Conservation (phyloP, 2,888 invertebrate genomes). For the Pristionchus exspectatus region DNA sequence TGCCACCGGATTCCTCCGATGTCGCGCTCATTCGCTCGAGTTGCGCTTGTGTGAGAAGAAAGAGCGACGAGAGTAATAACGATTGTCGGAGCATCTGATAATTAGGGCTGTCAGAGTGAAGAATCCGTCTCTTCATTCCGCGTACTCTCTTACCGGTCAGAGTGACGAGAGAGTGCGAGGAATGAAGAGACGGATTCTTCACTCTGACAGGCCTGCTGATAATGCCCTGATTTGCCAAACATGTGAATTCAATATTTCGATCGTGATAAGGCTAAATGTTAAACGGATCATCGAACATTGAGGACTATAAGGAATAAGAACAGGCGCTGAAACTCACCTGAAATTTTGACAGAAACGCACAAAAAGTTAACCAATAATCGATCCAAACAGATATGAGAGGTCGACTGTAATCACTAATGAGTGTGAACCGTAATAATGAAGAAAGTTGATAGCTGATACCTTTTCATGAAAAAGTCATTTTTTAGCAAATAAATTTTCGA, state of each 20-base stretch:
- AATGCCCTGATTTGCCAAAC: too few relatives aligned
- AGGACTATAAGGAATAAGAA: background rate
- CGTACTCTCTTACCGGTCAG: too few relatives aligned
- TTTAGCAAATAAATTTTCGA: too few relatives aligned
- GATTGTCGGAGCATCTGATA: background rate
- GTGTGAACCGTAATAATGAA: background rate
- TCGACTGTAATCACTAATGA: background rate
- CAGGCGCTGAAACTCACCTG: background rate
- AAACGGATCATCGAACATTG: background rate
- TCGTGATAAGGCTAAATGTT: too few relatives aligned
- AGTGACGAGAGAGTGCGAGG: too few relatives aligned
- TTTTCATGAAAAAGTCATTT: too few relatives aligned
- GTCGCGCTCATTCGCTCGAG: conserved; percentile 29
- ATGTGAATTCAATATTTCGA: background rate
- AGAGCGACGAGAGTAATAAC: background rate
- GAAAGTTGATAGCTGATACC: too few relatives aligned
- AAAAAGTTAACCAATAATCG: background rate
- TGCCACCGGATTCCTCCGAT: background rate
- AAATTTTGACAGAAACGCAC: background rate
- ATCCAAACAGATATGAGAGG: background rate
- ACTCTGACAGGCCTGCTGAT: too few relatives aligned
- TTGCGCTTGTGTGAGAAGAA: background rate
- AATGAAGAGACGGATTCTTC: too few relatives aligned
- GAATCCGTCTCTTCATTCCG: too few relatives aligned
- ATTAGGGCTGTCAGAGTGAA: background rate